Conservation (phyloP, 2,797 vertebrate species). For the Chelon labrosus region DNA sequence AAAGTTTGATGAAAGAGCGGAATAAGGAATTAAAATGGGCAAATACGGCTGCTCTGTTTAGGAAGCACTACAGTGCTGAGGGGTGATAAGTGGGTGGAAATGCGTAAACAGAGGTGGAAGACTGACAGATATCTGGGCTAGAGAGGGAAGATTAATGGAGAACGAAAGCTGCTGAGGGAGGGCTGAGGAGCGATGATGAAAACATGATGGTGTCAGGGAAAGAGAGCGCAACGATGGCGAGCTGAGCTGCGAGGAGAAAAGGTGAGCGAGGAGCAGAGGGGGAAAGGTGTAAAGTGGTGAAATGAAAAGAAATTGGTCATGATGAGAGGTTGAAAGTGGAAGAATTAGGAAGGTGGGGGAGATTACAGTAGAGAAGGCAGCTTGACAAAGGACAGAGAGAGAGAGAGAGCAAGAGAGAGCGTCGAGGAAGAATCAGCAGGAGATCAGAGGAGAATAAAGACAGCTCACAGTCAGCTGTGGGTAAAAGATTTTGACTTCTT, state of each 20-base stretch:
- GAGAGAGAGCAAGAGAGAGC: constrained; percentile 6
- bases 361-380: constrained; percentile 49
- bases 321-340: constrained; percentile 56
- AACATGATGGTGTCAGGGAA: constrained; percentile 52
- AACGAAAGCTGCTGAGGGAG: constrained; percentile 32
- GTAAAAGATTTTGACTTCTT: constrained; percentile 49
- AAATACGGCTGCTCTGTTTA: constrained; percentile 45
- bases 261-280: not conserved
- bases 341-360: constrained; percentile 44
- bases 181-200: constrained; percentile 56
- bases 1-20: constrained; percentile 55
- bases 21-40: constrained; percentile 36
- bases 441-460: constrained; percentile 62
- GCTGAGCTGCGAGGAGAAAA: constrained; percentile 34
- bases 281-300: constrained; percentile 10
- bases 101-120: constrained; percentile 61
- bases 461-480: constrained; percentile 35
- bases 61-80: constrained; percentile 32
- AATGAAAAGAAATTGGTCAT: constrained; percentile 61
- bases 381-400: constrained; percentile 19
- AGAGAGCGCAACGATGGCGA: constrained; percentile 38
- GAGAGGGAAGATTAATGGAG: constrained; percentile 58
- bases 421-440: constrained; percentile 55
- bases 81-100: constrained; percentile 57
- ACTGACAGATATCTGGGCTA: constrained; percentile 49